Conservation (phyloP, 2,888 invertebrate genomes). For the Nomada ruficornis region DNA sequence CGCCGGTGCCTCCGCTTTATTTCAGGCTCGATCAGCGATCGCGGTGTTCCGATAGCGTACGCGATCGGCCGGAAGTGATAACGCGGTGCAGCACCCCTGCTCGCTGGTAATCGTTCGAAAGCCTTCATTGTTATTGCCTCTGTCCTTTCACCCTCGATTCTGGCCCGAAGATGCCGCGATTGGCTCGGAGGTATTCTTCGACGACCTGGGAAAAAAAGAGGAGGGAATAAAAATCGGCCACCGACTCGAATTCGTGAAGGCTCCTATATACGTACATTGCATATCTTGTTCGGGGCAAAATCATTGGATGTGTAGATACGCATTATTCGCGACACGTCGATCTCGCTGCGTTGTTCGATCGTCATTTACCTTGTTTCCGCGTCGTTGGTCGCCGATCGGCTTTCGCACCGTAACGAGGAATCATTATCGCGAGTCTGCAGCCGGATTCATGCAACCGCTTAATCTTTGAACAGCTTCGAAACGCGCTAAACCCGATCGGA, state of each 20-base stretch:
- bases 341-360: constrained; percentile 5
- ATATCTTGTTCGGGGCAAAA: constrained; percentile 5
- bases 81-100: constrained; percentile 55
- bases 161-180: constrained; percentile 54
- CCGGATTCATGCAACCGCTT: constrained; percentile 16
- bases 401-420: constrained; percentile 13
- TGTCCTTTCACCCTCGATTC: constrained; percentile 21
- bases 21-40: constrained; percentile 60
- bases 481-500: background rate
- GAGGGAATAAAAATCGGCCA: background rate
- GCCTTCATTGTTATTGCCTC: constrained; percentile 61
- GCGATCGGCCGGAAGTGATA: constrained; percentile 71
- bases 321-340: background rate
- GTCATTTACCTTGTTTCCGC: constrained; percentile 28
- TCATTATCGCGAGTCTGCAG: constrained; percentile 39
- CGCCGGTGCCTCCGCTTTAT: constrained; percentile 42
- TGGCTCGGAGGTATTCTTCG: constrained; percentile 21
- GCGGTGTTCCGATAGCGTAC: constrained; percentile 50
- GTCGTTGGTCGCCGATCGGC: constrained; percentile 37
- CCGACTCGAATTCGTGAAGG: background rate
- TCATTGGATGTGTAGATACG: background rate
- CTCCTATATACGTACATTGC: too few relatives aligned
- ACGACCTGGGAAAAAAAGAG: background rate
- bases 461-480: constrained; percentile 7
- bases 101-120: constrained; percentile 54